Conservation (phyloP, 2,797 vertebrate species). For the Leptodactylus fallax region DNA sequence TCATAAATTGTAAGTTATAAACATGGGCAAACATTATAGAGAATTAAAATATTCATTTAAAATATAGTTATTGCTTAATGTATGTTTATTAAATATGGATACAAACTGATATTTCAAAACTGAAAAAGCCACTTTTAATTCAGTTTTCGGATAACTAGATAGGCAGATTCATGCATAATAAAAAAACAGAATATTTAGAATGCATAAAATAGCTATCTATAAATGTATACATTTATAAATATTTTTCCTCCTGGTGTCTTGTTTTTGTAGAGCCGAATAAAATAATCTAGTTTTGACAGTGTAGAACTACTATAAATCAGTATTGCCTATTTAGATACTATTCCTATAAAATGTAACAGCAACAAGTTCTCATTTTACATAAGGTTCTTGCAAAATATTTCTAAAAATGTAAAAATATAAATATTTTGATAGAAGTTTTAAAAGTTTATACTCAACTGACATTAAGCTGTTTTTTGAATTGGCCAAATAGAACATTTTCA, state of each 20-base stretch:
- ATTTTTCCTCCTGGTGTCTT: not conserved
- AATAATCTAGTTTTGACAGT: not conserved
- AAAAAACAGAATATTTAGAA: not conserved
- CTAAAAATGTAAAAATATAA: not conserved
- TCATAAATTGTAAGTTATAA: not conserved
- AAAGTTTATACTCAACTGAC: not conserved
- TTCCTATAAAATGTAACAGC: not conserved
- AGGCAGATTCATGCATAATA: too few relatives aligned
- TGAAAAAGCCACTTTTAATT: not conserved
- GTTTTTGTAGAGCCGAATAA: not conserved
- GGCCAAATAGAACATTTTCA: not conserved
- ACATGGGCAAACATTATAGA: not conserved
- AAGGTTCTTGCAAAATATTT: not conserved
- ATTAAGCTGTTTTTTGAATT: not conserved
- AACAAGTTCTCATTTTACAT: not conserved
- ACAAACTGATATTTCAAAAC: not conserved
- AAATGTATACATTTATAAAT: not conserved
- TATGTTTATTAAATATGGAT: not conserved
- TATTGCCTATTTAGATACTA: not conserved
- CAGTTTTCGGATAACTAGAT: too few relatives aligned
- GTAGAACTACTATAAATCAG: not conserved
- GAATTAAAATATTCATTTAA: not conserved
- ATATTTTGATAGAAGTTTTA: not conserved
- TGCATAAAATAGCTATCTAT: not conserved
- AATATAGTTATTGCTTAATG: too few relatives aligned